Conservation (phyloP, 1,140 invertebrate genomes). For the Lepidostoma basale region DNA sequence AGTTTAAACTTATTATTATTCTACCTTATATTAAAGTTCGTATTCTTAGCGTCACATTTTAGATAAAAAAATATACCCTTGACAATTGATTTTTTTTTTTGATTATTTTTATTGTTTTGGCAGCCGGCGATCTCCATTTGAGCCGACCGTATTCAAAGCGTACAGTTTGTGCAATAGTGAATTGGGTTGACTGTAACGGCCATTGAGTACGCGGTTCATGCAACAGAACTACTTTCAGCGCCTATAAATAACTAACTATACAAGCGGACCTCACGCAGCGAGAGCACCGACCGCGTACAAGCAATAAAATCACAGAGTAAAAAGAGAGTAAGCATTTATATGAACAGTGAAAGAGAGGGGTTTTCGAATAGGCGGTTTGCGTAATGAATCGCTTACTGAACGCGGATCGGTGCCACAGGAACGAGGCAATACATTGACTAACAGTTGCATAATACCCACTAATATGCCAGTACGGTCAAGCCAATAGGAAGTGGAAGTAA, state of each 20-base stretch:
- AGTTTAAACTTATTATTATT: too few species aligned
- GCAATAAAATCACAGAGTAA: background rate
- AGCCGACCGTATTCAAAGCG: background rate
- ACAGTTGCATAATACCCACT: constrained; percentile 38
- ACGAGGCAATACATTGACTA: constrained; percentile 26
- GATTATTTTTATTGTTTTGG: too few species aligned
- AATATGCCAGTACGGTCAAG: constrained; percentile 37
- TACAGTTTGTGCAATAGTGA: constrained; percentile 18
- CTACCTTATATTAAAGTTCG: too few species aligned
- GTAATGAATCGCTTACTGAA: background rate
- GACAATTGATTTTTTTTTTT: too few species aligned
- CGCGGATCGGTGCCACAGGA: background rate
- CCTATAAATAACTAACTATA: constrained; percentile 38
- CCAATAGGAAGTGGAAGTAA: constrained; percentile 33
- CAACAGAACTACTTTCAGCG: constrained; percentile 36
- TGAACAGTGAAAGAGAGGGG: background rate
- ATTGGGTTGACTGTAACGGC: constrained; percentile 12
- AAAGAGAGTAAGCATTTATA: background rate
- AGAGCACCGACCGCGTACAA: background rate
- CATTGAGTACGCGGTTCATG: constrained; percentile 26
- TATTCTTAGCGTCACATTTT: too few species aligned
- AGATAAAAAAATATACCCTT: too few species aligned
- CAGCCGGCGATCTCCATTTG: background rate
- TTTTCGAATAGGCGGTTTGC: background rate
- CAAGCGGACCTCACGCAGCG: background rate